Base-by-base conservation (phyloP, 2,113 vertebrate species). In the Limanda limanda region DNA sequence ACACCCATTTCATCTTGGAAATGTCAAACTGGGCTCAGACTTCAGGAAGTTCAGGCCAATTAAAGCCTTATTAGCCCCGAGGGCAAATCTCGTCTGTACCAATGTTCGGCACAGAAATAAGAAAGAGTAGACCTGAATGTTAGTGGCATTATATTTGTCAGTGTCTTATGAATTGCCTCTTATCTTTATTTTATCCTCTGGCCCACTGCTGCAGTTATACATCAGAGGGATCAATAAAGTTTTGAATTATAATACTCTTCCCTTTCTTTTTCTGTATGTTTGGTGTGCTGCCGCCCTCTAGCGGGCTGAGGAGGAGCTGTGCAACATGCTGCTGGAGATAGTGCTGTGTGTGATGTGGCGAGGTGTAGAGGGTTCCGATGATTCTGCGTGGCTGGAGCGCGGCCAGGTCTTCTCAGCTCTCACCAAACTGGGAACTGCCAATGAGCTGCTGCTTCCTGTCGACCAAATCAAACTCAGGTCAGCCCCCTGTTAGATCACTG, bases 341-440 rank as follows among this genome's bases (percentile, higher is more conserved):
- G 86, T 99, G 54, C 93, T 95, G 69, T 96, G 92, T 63, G 75
- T 99, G 70, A 97, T 98, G 95, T 98, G 96, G 96, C 96, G 96
- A 24, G 98, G 98, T 6, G 92, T 99, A 18, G 96, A 97, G 81
- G 97, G 95, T n/a, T 98, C 96, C 0, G 98, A 99, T 58, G 96
- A 97, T 23, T 88, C 86, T 3, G 95, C 97, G 40, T 99, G 98
- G 98, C 84, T 96, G 84, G 96, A 99, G 88, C 94, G 97, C 10
- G 98, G 98, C 15, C 97, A 99, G 75, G 97, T 99, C 27, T 99
- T 99, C 92, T 97, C 98, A 2, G 96, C 98, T 31, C 95, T 99
- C 61, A 96, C 95, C 81, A 98, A 97, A 89, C 91, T 98, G 76
- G 96, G 95, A 51, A 94, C 95, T 1, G 93, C 96, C 84, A 97